A percentile compares a stretch with the other conserved stretches of the same genome.
These are phyloP conservation scores for Anguilla obscura DNA, from an alignment of 2,797 vertebrate genomes.

Conservation along the genomic window DNA sequence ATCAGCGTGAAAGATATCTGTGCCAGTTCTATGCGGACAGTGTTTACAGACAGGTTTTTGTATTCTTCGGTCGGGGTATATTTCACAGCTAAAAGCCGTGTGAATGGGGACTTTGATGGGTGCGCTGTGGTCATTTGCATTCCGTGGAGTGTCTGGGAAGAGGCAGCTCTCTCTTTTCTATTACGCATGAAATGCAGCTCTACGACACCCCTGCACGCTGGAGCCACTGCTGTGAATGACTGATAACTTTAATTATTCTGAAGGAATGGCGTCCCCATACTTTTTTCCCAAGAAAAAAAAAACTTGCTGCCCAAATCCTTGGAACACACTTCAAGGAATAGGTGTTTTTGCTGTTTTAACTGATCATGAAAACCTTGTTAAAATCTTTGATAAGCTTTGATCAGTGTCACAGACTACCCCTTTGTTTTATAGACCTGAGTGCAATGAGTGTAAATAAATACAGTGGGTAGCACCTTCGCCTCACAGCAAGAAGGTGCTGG, in stretches of 20 bases:
- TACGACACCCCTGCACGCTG: neutral
- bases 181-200: neutral
- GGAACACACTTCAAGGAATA: neutral
- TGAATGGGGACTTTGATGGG: neutral
- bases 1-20: neutral
- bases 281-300: neutral
- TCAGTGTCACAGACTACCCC: neutral
- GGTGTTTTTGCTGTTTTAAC: neutral
- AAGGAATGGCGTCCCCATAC: neutral
- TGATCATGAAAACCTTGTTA: neutral
- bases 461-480: too few species aligned
- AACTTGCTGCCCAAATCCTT: neutral
- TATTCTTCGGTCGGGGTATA: neutral
- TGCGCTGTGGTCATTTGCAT: neutral
- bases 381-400: neutral
- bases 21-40: neutral
- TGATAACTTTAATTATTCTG: constrained; percentile 8
- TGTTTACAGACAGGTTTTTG: neutral
- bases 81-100: constrained; percentile 1
- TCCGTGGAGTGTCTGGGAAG: neutral
- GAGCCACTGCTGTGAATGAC: neutral
- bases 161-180: neutral
- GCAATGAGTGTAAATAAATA: too few species aligned
- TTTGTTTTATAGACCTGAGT: neutral
- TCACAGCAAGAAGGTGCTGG: too few species aligned